A percentile compares a stretch with the other conserved stretches of the same genome.
Conservation (phyloP, 2,888 invertebrate species). For the Leucoma salicis region DNA sequence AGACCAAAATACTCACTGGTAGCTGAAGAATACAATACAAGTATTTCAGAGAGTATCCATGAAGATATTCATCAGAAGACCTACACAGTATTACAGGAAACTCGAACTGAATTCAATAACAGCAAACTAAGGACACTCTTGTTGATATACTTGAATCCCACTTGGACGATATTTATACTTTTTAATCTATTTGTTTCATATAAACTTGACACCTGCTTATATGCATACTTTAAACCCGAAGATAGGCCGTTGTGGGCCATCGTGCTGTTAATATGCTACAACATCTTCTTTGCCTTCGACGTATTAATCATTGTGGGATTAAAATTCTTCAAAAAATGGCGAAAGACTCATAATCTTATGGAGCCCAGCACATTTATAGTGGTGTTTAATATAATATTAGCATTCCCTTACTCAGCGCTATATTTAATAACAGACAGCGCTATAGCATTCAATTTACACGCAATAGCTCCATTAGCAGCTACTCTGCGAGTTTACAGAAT, state of each 20-base stretch:
- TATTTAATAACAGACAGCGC: constrained; percentile 46
- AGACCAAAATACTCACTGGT: constrained; percentile 20
- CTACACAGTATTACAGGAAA: constrained; percentile 69
- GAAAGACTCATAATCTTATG: constrained; percentile 70
- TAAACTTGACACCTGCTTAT: constrained; percentile 63
- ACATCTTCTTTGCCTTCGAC: constrained; percentile 60
- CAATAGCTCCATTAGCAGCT: constrained; percentile 63
- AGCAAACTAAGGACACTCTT: constrained; percentile 59
- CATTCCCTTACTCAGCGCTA: constrained; percentile 62
- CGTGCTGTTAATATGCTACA: constrained; percentile 52
- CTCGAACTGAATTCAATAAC: constrained; percentile 57
- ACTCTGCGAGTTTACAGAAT: constrained; percentile 67
- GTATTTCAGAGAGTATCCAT: constrained; percentile 41
- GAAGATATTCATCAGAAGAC: constrained; percentile 51
- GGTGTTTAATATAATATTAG: constrained; percentile 56
- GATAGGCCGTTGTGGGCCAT: constrained; percentile 54
- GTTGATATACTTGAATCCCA: constrained; percentile 60
- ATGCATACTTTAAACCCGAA: constrained; percentile 52
- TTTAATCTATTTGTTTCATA: constrained; percentile 58
- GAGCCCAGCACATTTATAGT: constrained; percentile 62
- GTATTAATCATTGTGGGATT: constrained; percentile 61
- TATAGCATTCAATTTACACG: constrained; percentile 48
- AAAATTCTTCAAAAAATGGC: constrained; percentile 68
- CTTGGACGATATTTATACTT: constrained; percentile 65
- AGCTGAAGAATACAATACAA: constrained; percentile 26